Evolutionary conservation across 2,888 invertebrate genomes (phyloP), one percentile per base, ranked within the genome.

Genomic region (Archips crataeganus): DNA sequence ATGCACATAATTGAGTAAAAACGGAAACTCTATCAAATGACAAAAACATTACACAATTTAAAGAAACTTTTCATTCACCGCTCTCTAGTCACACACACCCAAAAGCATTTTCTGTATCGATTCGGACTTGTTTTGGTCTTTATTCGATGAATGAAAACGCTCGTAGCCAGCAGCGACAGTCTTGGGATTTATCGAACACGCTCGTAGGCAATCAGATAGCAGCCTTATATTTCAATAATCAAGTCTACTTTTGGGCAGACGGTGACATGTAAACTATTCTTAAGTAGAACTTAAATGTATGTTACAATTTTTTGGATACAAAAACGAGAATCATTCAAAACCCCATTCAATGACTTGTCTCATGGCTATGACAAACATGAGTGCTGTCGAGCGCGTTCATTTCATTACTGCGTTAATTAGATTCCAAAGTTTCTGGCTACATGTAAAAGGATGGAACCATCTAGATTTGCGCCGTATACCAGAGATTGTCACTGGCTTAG

Each of bases 61-160:
- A 61, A 65, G 49, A 71, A 71, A 10, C 63, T 10, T 13, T 54
- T 61, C 51, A 62, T 73, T 78, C 80, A 79, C 82, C 81, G 79
- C 81, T 79, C 79, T 79, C 81, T 75, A 77, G 72, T 75, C 76
- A 76, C 65, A 62, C 57, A 84, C 83, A 83, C 78, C 81, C 75
- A 81, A 77, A 78, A 76, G 74, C 75, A 74, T 64, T 76, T 75
- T 70, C 75, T 59, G 70, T 77, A 79, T 75, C 77, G 76, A 76
- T 63, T 77, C 70, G 49, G 70, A 66, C 61, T 65, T 71, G 59
- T 61, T 67, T 54, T 32, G 39, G 71, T 32, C 42, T 68, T 39
- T 47, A 68, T 62, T 62, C 72, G 68, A 69, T 73, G 49, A 59
- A 69, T 49, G 73, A 64, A 74, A 74, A 70, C 60, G 54, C 74